Evolutionary conservation across 2,888 invertebrate species (phyloP).

Genomic region (Cataglyphis rosenhaueri): DNA sequence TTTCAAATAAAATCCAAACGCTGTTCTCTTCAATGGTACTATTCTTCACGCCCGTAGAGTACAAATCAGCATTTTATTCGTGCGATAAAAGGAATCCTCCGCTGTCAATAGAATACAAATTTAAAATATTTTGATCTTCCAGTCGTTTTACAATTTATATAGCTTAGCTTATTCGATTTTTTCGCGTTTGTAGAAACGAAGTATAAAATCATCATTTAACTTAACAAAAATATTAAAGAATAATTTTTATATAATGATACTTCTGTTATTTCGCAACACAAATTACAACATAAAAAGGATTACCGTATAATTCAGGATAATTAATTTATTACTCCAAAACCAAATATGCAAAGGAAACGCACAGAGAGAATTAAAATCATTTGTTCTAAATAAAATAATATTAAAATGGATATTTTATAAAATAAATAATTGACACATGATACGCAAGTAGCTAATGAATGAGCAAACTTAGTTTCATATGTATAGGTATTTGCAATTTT

Average conservation of each 20-base stretch:
- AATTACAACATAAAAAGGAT: conserved; percentile 18
- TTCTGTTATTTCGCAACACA: background rate
- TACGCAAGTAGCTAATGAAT: background rate
- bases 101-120: conserved; percentile 16
- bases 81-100: conserved; percentile 4
- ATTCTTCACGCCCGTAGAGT: background rate
- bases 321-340: conserved; percentile 1
- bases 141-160: background rate
- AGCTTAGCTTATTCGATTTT: background rate
- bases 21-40: conserved; percentile 1
- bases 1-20: conserved; percentile 44
- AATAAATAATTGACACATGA: background rate
- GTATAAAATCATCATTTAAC: background rate
- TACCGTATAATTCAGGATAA: conserved; percentile 7
- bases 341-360: background rate
- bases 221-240: conserved; percentile 8
- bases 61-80: conserved; percentile 51
- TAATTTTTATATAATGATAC: background rate
- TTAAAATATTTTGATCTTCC: background rate
- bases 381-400: conserved; percentile 1
- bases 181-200: background rate
- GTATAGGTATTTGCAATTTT: background rate
- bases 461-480: background rate
- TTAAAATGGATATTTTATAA: background rate
- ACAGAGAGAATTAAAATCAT: background rate